phyloP scores from a whole-genome alignment of 2,888 invertebrate genomes.

The Mallateleia sp. region DNA sequence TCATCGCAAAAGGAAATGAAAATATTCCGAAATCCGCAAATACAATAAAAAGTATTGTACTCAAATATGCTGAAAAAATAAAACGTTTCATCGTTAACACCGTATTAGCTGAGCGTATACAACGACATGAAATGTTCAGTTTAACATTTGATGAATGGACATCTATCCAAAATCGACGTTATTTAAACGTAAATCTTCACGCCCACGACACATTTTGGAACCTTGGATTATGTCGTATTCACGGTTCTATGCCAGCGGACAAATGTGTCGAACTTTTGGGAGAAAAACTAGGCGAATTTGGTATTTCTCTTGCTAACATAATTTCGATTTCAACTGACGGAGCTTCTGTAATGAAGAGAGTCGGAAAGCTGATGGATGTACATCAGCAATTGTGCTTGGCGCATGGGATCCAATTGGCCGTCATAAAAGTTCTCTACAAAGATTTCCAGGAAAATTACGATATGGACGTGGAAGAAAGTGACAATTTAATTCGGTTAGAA shows the following conservation, averaged over 20 bases:
- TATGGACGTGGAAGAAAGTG: too few species aligned
- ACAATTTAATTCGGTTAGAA: too few species aligned
- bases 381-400: constrained; percentile 80
- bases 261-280: constrained; percentile 18
- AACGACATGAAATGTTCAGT: constrained; percentile 18
- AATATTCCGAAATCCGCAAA: constrained; percentile 46
- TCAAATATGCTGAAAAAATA: constrained; percentile 41
- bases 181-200: constrained; percentile 44
- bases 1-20: constrained; percentile 17
- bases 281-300: constrained; percentile 21
- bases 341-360: constrained; percentile 74
- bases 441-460: too few species aligned
- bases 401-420: constrained; percentile 72
- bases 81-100: too few species aligned
- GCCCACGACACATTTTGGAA: constrained; percentile 22
- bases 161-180: constrained; percentile 32
- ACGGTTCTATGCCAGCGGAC: constrained; percentile 39
- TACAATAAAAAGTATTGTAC: constrained; percentile 37
- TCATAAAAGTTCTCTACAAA: constrained; percentile 32
- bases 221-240: constrained; percentile 35
- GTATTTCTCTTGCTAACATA: constrained; percentile 1
- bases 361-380: constrained; percentile 24
- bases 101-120: constrained; percentile 11
- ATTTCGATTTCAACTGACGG: constrained; percentile 45
- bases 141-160: constrained; percentile 47